Conservation (phyloP, 2,888 invertebrate species). For the Coenonympha arcania region DNA sequence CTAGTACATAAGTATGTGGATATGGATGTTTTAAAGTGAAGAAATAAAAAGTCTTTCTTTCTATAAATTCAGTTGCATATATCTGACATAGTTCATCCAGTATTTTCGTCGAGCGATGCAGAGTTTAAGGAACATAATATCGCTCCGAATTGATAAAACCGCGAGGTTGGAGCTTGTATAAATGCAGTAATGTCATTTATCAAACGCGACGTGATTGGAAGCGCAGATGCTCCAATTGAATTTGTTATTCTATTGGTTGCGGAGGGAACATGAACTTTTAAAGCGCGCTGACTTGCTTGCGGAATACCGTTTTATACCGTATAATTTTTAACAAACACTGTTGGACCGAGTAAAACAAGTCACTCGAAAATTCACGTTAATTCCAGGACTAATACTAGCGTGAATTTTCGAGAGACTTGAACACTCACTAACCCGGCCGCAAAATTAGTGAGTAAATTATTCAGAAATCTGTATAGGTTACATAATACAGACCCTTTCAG, state of each 20-base stretch:
- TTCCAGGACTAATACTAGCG: too few relatives aligned
- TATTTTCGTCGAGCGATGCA: neutral
- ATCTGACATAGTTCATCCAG: neutral
- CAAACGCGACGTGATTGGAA: slow-evolving; percentile 9
- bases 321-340: too few relatives aligned
- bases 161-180: neutral
- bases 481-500: too few relatives aligned
- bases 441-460: too few relatives aligned
- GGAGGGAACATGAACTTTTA: neutral
- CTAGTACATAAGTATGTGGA: too few relatives aligned
- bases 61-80: neutral
- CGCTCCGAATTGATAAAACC: slow-evolving; percentile 13
- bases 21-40: too few relatives aligned
- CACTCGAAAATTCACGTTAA: too few relatives aligned
- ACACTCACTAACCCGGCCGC: too few relatives aligned
- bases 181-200: slow-evolving; percentile 15
- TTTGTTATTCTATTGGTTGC: slow-evolving; percentile 7
- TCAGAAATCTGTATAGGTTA: too few relatives aligned
- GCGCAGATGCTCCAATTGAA: slow-evolving; percentile 4
- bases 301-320: neutral
- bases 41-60: too few relatives aligned
- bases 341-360: too few relatives aligned
- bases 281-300: neutral
- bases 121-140: slow-evolving; percentile 16
- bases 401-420: too few relatives aligned